Percentiles rank a stretch among this genome's conserved stretches.
These are phyloP conservation scores for Cyclura pinguis DNA, from an alignment of 2,797 vertebrate species.

Conservation along the genomic window DNA sequence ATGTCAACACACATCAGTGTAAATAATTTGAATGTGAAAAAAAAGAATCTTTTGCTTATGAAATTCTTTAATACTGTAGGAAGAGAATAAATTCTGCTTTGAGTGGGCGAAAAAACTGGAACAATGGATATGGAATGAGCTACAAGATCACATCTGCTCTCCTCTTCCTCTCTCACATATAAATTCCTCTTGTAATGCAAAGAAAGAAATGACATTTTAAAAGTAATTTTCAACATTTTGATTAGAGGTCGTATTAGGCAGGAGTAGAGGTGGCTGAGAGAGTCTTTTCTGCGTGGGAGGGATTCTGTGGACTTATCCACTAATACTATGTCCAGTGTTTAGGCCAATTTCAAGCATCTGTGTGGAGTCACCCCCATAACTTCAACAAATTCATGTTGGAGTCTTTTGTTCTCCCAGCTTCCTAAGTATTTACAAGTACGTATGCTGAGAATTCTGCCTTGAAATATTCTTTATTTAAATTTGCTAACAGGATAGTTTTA, in stretches of 20 bases:
- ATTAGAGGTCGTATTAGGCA: neutral
- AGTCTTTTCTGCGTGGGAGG: neutral
- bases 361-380: constrained; percentile 13
- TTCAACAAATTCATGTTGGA: neutral
- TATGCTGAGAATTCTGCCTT: constrained; percentile 21
- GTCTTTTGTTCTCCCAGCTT: neutral
- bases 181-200: neutral
- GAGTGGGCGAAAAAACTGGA: neutral
- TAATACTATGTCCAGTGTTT: neutral
- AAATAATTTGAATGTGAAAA: neutral
- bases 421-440: constrained; percentile 21
- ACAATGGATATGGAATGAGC: constrained; percentile 25
- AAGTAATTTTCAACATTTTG: no score
- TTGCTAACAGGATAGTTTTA: constrained; percentile 29
- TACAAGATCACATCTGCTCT: neutral
- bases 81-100: neutral
- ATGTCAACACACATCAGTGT: neutral
- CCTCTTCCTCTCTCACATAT: no score
- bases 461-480: constrained; percentile 19
- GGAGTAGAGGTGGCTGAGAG: no score
- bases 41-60: neutral
- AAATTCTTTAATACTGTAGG: neutral
- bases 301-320: neutral
- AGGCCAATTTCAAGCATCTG: neutral
- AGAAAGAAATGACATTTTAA: no score